Base-by-base conservation (phyloP, 2,113 vertebrate species). In the Plecotus auritus region DNA sequence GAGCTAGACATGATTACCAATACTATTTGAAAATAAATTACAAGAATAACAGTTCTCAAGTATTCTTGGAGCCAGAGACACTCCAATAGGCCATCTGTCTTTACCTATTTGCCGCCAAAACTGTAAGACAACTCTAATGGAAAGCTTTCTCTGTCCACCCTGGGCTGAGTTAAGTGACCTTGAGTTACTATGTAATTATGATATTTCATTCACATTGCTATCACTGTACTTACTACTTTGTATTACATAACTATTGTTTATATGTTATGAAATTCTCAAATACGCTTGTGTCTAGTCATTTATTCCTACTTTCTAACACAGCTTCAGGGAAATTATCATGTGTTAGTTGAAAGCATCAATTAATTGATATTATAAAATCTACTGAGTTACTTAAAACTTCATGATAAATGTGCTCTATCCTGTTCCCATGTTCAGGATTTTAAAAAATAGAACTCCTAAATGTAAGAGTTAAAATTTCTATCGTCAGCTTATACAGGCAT, bases 291-390 rank as follows among this genome's bases (percentile, higher is more conserved):
- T 47, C n/a, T 74, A 26, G 40, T 59, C 3, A 49, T 32, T 78
- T 91, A 9, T 69, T 17, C 8, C 47, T 83, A 35, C 40, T 59
- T 66, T 18, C 51, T 81, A 20, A 59, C 9, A 74, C 9, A 87
- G 16, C 10, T 78, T 30, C 9, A 37, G 22, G 17, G 20, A 80
- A 74, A 17, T 82, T 54, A 70, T 61, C 22, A 64, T 80, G 10
- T 56, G 9, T 42, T 94, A 28, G 12, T 51, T 85, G 20, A 94
- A 82, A 54, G 28, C 18, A 89, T 84, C 28, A 80, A 78, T 91
- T 49, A 45, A 83, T 45, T 7, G 28, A 13, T 54, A 84, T 40
- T 61, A 77, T 85, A 85, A 16, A 81, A 67, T 59, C 26, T 89
- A 88, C 23, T 17, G n/a, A 61, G n/a, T 30, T 78, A 2, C 3